Conservation (phyloP, 2,113 vertebrate species). For the Siniperca knerii region DNA sequence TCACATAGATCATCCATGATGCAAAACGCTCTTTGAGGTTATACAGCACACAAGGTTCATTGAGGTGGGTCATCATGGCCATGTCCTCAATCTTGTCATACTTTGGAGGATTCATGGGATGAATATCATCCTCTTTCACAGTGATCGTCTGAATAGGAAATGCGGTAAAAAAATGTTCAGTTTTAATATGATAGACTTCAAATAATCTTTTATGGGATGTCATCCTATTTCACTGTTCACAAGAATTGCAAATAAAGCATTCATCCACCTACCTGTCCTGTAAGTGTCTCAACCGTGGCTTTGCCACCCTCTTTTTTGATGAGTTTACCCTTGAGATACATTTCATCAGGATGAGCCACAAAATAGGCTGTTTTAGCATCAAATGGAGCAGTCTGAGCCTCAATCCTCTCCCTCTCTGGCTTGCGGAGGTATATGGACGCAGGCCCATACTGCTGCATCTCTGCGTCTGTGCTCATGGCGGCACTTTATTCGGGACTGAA, state of each 20-base stretch:
- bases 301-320: conserved; percentile 69
- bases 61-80: conserved; percentile 87
- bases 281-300: conserved; percentile 65
- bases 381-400: conserved; percentile 70
- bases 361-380: conserved; percentile 74
- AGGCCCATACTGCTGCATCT: conserved; percentile 67
- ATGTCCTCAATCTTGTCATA: conserved; percentile 85
- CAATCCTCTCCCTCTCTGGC: conserved; percentile 71
- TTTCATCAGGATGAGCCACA: conserved; percentile 57
- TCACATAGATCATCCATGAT: conserved; percentile 91
- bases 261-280: conserved; percentile 48
- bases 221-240: neutral
- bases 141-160: conserved; percentile 71
- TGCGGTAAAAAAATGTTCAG: neutral
- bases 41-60: conserved; percentile 64
- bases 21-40: conserved; percentile 91
- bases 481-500: conserved; percentile 55
- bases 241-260: neutral
- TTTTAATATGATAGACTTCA: neutral
- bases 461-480: conserved; percentile 73
- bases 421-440: conserved; percentile 71
- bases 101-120: conserved; percentile 83
- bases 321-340: conserved; percentile 76
- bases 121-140: conserved; percentile 82
- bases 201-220: neutral